Base-by-base conservation (phyloP, 1,140 invertebrate genomes). In the Atta cephalotes region DNA sequence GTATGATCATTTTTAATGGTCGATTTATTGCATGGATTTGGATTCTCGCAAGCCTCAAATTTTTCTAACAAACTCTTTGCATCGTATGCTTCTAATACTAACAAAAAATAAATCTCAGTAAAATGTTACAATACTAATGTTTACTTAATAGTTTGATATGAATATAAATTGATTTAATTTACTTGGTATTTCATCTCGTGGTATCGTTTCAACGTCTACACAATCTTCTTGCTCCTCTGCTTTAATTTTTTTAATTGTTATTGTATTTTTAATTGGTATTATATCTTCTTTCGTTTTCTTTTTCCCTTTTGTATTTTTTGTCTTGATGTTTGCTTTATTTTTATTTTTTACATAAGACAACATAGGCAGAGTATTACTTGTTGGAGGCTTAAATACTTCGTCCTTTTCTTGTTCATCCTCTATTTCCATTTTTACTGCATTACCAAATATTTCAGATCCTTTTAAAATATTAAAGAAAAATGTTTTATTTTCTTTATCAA, bases 31-130 rank as follows among this genome's bases (percentile, higher is more conserved):
- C 35, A 18, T 4, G n/a, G 7, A 25, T 49, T 60, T 49, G 53
- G 16, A 58, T 86, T 91, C 90, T 95, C 95, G 1, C 94, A 93
- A 39, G 95, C 95, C 92, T 96, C 96, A 94, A 96, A 96, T 90
- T 96, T 95, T 78, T 96, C 96, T 25, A 96, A 88, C 12, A 96
- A 93, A 92, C 95, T 96, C 7, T 93, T 93, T 7, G 96, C 87
- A 92, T 96, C 96, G 21, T 93, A 90, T 84, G 96, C 96, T 93
- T 96, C 94, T n/a, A 96, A 87, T 56, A 94, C 96, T 81, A 63
- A 72, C 60, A 21, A 49, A 56, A 45, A 74, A 90, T 90, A 85
- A 89, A 31, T 28, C 0, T 51, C 35, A 65, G 16, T 10, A 63
- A 68, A 66, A 53, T 49, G 3, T 65, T 14, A 10, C 7, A 49